These are phyloP conservation scores for Adelges cooleyi DNA, from an alignment of 1,140 invertebrate genomes.

Conservation along the genomic window DNA sequence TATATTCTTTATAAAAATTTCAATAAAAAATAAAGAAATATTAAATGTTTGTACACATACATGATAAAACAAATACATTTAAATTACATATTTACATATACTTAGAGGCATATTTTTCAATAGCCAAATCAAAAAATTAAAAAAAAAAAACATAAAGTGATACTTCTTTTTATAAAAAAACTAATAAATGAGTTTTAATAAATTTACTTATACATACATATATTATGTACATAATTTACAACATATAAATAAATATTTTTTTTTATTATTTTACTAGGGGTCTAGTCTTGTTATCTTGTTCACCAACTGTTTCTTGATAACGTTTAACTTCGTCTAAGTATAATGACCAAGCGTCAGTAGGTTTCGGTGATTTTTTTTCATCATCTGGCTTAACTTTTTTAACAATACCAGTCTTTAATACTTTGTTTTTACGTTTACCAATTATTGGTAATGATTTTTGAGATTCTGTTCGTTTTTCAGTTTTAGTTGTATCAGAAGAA, in stretches of 20 bases:
- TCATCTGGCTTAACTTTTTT: constrained; percentile 64
- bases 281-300: constrained; percentile 66
- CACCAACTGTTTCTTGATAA: constrained; percentile 79
- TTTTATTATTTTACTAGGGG: constrained; percentile 66
- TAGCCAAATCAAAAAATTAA: too few species aligned
- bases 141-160: too few species aligned
- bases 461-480: constrained; percentile 3
- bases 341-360: constrained; percentile 79
- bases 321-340: constrained; percentile 88
- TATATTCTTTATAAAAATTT: too few species aligned
- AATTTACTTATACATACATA: constrained; percentile 5
- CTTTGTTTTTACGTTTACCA: constrained; percentile 70
- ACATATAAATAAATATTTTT: too few species aligned
- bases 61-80: too few species aligned
- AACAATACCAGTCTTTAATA: constrained; percentile 78
- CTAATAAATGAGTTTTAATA: too few species aligned
- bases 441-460: constrained; percentile 39
- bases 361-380: constrained; percentile 46
- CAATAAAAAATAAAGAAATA: too few species aligned
- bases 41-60: too few species aligned
- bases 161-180: too few species aligned
- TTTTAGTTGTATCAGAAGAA: neutral
- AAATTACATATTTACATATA: too few species aligned
- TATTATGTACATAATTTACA: neutral
- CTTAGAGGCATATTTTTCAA: too few species aligned